Percentiles rank a stretch among this genome's conserved stretches.
phyloP scores from a whole-genome alignment of 2,888 invertebrate genomes.

The Bhutanitis thaidina region DNA sequence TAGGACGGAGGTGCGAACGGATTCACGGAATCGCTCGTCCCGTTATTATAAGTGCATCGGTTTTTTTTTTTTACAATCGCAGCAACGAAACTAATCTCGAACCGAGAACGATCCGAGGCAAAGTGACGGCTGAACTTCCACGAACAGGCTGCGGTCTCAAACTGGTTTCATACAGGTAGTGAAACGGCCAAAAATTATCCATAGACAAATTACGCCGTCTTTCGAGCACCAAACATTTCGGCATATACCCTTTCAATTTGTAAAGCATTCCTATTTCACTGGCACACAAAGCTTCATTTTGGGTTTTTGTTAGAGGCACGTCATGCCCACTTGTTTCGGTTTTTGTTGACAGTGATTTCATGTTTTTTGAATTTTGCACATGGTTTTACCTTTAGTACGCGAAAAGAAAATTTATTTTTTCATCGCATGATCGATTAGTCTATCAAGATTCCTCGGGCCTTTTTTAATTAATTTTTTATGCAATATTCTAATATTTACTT shows the following conservation, averaged over 20 bases:
- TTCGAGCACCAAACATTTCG: constrained; percentile 46
- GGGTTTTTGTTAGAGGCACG: neutral
- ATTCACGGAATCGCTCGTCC: constrained; percentile 42
- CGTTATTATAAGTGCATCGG: constrained; percentile 47
- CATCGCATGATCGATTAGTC: neutral
- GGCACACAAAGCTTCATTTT: neutral
- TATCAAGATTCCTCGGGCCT: no score
- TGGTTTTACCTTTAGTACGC: neutral
- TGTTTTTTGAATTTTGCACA: neutral
- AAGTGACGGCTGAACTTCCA: constrained; percentile 55
- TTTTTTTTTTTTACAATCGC: constrained; percentile 31
- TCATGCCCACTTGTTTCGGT: neutral
- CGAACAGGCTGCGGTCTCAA: constrained; percentile 50
- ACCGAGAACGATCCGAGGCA: constrained; percentile 39
- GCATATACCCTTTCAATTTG: constrained; percentile 57
- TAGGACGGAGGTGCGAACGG: constrained; percentile 43
- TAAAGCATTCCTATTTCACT: constrained; percentile 59
- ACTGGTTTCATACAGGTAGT: constrained; percentile 72
- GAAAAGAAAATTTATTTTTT: no score
- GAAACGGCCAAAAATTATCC: constrained; percentile 65
- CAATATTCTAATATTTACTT: no score
- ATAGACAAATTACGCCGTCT: constrained; percentile 57
- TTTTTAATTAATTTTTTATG: no score
- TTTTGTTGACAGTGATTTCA: neutral
- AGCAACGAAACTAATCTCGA: constrained; percentile 39